Evolutionary conservation across 2,888 invertebrate species (phyloP), one percentile per base, ranked within the genome.

Genomic region (Epirrita christyi): DNA sequence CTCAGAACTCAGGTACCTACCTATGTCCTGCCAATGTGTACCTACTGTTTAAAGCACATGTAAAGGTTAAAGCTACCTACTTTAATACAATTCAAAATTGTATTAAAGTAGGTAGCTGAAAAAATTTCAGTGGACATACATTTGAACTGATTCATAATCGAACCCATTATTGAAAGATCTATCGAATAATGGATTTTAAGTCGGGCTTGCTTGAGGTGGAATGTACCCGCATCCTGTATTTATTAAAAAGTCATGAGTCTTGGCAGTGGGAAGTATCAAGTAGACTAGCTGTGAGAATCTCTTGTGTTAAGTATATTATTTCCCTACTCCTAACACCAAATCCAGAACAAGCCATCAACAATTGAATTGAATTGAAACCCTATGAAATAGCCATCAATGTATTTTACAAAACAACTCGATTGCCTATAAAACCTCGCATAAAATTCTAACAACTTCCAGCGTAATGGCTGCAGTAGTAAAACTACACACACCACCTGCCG

Each of bases 401-500:
- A 49, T 49, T 55, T 45, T 48, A 54, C 54, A 43, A 48, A 54
- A 49, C 55, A 49, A 45, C 44, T 49, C 37, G 48, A 55, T 55
- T 45, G 55, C 49, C 55, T 44, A 55, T 55, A 40, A 48, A 43
- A 48, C 48, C 41, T 48, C 48, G 21, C 42, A 48, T 55, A 38
- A 44, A 38, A 49, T 55, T 55, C 48, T 55, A 50, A 55, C 55
- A 50, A 55, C 45, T 47, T 21, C 9, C 34, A n/a, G 32, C 55
- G 50, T 50, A 45, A 50, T 55, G 55, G 49, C 41, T 41, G 50
- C 49, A 36, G 47, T 43, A 40, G 55, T 40, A 34, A 38, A 32
- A 32, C 43, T 43, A 38, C 38, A 36, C 38, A 14, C 37, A 11
- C 42, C 61, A 49, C 56, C 64, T 55, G 64, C 41, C 61, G 61